phyloP scores from a whole-genome alignment of 2,888 invertebrate species.

The Caenorhabditis uteleia region DNA sequence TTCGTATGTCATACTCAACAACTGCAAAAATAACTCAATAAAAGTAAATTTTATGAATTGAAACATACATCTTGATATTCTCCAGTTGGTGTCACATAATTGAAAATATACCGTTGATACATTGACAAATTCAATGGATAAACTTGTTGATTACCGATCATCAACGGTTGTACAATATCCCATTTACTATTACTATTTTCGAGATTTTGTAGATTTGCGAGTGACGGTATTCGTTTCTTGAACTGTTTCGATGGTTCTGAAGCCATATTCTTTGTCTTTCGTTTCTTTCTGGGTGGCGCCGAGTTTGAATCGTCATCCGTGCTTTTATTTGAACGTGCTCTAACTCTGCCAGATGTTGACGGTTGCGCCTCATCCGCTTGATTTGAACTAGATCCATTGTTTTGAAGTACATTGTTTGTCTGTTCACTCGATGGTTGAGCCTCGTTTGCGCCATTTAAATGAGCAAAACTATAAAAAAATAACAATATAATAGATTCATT shows the following conservation, averaged over 20 bases:
- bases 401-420: no score
- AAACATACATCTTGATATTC: slow-evolving; percentile 82
- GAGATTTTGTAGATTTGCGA: slow-evolving; percentile 25
- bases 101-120: slow-evolving; percentile 87
- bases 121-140: slow-evolving; percentile 87
- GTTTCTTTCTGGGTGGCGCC: slow-evolving; percentile 43
- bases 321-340: not conserved
- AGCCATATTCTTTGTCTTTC: slow-evolving; percentile 11
- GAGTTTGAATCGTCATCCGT: not conserved
- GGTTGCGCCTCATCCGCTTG: not conserved
- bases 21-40: slow-evolving; percentile 73
- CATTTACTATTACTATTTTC: slow-evolving; percentile 77
- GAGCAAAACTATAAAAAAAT: slow-evolving; percentile 5
- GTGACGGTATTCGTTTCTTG: slow-evolving; percentile 6
- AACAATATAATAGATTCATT: not conserved
- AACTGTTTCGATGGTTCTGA: not conserved
- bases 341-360: not conserved
- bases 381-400: not conserved
- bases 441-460: no score
- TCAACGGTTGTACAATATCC: slow-evolving; percentile 85
- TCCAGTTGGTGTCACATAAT: slow-evolving; percentile 94
- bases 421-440: no score
- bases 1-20: slow-evolving; percentile 90
- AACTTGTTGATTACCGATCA: slow-evolving; percentile 84
- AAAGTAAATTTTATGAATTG: not conserved